Conservation (phyloP, 1,140 invertebrate species). For the Zophobas atratus region DNA sequence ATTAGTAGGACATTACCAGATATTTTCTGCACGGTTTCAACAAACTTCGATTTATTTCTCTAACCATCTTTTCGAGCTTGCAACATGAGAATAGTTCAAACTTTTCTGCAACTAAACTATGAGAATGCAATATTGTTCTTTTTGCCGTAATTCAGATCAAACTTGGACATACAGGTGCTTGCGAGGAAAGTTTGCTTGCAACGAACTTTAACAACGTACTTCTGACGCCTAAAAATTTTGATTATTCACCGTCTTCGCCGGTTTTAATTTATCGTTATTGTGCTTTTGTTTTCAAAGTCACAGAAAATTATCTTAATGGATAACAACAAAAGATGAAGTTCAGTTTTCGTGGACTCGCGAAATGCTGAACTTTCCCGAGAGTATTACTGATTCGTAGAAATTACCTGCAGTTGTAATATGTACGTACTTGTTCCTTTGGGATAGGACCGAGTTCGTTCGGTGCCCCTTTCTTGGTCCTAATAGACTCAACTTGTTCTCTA, state of each 20-base stretch:
- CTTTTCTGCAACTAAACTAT: constrained; percentile 8
- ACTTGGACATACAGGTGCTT: not conserved
- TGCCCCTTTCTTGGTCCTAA: constrained; percentile 13
- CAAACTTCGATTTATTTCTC: constrained; percentile 3
- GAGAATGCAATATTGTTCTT: constrained; percentile 7
- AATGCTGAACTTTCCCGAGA: constrained; percentile 1
- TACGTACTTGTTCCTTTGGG: constrained; percentile 7
- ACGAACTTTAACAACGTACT: no score
- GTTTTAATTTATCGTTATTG: not conserved
- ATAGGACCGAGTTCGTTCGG: constrained; percentile 16
- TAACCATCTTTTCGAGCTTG: not conserved
- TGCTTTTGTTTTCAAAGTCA: not conserved
- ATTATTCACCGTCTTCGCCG: no score
- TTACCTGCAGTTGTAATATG: constrained; percentile 33
- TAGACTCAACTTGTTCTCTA: constrained; percentile 17
- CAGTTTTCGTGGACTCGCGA: not conserved
- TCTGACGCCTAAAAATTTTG: no score
- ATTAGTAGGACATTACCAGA: not conserved
- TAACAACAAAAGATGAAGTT: not conserved
- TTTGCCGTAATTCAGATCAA: not conserved
- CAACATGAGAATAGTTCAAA: not conserved
- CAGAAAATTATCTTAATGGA: not conserved
- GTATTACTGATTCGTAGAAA: constrained; percentile 15
- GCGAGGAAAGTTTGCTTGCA: no score
- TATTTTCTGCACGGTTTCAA: not conserved